Base-by-base conservation (phyloP, 2,888 invertebrate genomes). In the Erynnis tages region DNA sequence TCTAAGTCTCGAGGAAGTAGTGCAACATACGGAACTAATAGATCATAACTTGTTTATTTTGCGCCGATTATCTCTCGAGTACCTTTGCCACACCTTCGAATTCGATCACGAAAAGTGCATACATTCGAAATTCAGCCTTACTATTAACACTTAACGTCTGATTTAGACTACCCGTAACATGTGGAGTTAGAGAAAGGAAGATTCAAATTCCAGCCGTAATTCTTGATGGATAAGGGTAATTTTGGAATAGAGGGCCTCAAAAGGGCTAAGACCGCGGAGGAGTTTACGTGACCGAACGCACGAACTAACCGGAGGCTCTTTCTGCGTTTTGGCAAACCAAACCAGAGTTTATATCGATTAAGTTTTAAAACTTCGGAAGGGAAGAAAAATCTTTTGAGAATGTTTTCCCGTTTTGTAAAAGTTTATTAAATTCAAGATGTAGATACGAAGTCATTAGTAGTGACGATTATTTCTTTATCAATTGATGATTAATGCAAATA, bases 241-340 rank as follows among this genome's bases (percentile, higher is more conserved):
- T 43, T 50, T 50, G 6, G 35, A 10, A 21, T 25, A n/a, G 17
- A 3, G 11, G 11, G 5, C 16, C 4, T 8, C 1, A 0, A 13
- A 49, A 46, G 46, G 43, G 35, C 41, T n/a, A 19, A 19, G 3
- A 45, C 27, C 37, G 32, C 27, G 13, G 40, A 23, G 19, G 19
- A 53, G 60, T 57, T 59, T 60, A 60, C 60, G 60, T 60, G 60
- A 60, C 57, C 21, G 14, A 43, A 29, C 52, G 45, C 60, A 60
- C 59, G 60, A 32, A 50, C 38, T 50, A 21, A 44, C 34, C 37
- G 3, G 1, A 14, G 30, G 53, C 23, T n/a, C n/a, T n/a, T n/a
- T n/a, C n/a, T n/a, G n/a, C n/a, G n/a, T n/a, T n/a, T n/a, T n/a
- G n/a, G n/a, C n/a, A n/a, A n/a, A n/a, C n/a, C n/a, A n/a, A n/a